phyloP scores from a whole-genome alignment of 1,140 invertebrate species.

The Aphidius gifuensis region DNA sequence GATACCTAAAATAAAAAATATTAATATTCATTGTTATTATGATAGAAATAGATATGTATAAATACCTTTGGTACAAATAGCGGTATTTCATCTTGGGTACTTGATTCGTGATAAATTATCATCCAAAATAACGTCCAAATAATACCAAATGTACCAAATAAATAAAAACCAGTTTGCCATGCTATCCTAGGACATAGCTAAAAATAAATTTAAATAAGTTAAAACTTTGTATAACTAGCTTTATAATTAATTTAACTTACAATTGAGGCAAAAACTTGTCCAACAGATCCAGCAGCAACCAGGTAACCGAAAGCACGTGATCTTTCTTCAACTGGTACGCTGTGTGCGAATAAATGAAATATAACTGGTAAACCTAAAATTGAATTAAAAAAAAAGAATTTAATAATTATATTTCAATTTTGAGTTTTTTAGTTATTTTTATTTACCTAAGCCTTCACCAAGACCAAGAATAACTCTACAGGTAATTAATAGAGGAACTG shows the following conservation, averaged over 20 bases:
- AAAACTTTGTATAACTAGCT: neutral
- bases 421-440: neutral
- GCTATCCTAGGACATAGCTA: conserved; percentile 63
- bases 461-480: conserved; percentile 69
- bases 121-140: conserved; percentile 71
- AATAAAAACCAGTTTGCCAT: conserved; percentile 72
- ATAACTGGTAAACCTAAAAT: conserved; percentile 72
- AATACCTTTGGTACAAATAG: conserved; percentile 64
- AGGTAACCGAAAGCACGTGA: conserved; percentile 76
- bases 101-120: conserved; percentile 61
- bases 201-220: conserved; percentile 16
- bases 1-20: conserved; percentile 50
- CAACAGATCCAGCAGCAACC: conserved; percentile 71
- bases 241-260: conserved; percentile 47
- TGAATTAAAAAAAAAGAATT: conserved; percentile 17
- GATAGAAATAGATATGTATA: neutral
- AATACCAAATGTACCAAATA: conserved; percentile 70
- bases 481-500: conserved; percentile 62
- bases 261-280: conserved; percentile 74
- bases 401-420: neutral
- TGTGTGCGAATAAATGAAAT: conserved; percentile 76
- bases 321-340: conserved; percentile 70
- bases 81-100: conserved; percentile 65
- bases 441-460: conserved; percentile 68
- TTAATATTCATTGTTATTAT: neutral